These are phyloP conservation scores for Campoplex capitator DNA, from an alignment of 2,888 invertebrate species.

Conservation along the genomic window DNA sequence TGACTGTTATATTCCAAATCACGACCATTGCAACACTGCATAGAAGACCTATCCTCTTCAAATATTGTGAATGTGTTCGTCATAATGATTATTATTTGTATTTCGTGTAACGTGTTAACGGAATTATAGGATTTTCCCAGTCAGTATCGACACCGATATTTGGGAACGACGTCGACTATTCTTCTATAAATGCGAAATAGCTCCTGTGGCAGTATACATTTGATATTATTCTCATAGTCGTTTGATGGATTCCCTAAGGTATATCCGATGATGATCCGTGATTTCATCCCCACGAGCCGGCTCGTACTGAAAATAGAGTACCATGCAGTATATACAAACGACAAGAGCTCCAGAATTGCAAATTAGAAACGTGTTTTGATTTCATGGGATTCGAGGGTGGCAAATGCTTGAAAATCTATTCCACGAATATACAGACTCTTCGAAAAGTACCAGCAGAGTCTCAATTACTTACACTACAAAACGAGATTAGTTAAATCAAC, in stretches of 20 bases:
- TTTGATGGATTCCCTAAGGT: slow-evolving; percentile 19
- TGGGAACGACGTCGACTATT: background rate
- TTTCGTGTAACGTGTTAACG: background rate
- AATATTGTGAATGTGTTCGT: background rate
- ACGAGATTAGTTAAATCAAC: too few relatives aligned
- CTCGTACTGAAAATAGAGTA: background rate
- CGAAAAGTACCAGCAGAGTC: background rate
- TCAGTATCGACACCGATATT: background rate
- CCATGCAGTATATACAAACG: background rate
- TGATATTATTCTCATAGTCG: background rate
- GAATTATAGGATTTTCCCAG: too few relatives aligned
- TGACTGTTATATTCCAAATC: background rate
- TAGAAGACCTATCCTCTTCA: background rate
- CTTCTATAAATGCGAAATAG: background rate
- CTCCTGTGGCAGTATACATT: background rate
- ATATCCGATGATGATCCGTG: background rate
- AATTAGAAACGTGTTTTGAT: slow-evolving; percentile 56
- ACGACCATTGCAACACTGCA: background rate
- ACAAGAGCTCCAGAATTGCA: slow-evolving; percentile 28
- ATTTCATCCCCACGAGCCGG: slow-evolving; percentile 23
- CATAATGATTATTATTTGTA: background rate
- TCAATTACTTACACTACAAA: background rate
- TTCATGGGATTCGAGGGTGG: slow-evolving; percentile 46
- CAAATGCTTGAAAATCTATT: background rate
- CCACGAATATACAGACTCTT: background rate